Evolutionary conservation across 2,113 vertebrate species (phyloP).

Genomic region (Xyrauchen texanus): DNA sequence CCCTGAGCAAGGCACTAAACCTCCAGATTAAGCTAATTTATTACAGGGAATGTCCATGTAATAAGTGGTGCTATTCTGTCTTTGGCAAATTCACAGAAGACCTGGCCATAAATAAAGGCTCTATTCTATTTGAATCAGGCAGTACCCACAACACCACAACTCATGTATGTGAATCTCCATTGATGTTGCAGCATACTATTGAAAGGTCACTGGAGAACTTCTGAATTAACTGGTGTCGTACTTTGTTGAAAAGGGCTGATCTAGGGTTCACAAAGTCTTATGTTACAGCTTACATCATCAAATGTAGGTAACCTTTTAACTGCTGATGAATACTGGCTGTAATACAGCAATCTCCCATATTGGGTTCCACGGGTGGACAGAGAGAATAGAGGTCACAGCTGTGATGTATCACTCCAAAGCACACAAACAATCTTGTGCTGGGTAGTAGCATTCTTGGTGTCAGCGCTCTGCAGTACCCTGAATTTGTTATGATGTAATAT

Average conservation of each 20-base stretch:
- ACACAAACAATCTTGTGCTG: slow-evolving; percentile 9
- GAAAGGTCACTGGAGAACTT: background rate
- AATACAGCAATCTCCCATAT: slow-evolving; percentile 6
- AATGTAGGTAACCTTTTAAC: background rate
- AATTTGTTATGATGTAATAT: slow-evolving; percentile 5
- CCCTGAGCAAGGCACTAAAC: too few relatives aligned
- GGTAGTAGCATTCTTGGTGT: slow-evolving; percentile 2
- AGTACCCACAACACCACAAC: background rate
- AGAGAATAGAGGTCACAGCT: slow-evolving; percentile 27
- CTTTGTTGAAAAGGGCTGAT: background rate
- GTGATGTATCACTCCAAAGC: slow-evolving; percentile 15
- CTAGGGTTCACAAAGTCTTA: too few relatives aligned
- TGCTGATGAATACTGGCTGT: slow-evolving; percentile 1
- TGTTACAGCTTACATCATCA: background rate
- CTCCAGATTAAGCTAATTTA: too few relatives aligned
- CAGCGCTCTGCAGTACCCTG: background rate
- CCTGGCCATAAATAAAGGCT: too few relatives aligned
- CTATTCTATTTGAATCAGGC: background rate
- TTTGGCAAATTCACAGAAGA: too few relatives aligned
- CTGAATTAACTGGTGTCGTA: background rate
- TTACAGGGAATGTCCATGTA: too few relatives aligned
- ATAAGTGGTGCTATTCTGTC: too few relatives aligned
- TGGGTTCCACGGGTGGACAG: background rate
- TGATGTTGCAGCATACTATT: background rate
- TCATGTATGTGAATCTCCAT: background rate